Percentiles rank a stretch among this genome's conserved stretches.
phyloP scores from a whole-genome alignment of 2,113 vertebrate species.

The Calcarius ornatus region DNA sequence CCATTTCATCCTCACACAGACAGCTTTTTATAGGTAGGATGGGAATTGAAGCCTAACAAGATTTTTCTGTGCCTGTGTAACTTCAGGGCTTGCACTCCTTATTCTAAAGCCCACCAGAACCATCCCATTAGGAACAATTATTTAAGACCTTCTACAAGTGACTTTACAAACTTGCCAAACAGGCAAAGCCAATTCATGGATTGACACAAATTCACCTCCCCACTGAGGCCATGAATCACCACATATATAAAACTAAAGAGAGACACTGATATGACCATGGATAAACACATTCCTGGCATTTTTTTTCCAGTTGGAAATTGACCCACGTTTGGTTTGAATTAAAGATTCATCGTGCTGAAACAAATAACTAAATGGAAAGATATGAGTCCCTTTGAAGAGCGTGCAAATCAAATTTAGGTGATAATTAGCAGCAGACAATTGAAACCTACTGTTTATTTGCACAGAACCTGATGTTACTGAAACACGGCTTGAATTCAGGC shows the following conservation, averaged over 20 bases:
- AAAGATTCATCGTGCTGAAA: conserved; percentile 65
- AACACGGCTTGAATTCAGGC: not conserved
- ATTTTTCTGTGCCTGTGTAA: not conserved
- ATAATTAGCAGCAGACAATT: conserved; percentile 51
- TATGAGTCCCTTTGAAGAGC: conserved; percentile 74
- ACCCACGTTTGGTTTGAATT: conserved; percentile 72
- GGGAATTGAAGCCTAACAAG: not conserved
- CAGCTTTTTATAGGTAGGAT: not conserved
- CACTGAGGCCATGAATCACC: not conserved
- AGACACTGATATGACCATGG: not conserved
- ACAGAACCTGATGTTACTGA: not conserved
- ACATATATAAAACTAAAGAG: not conserved
- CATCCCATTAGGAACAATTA: not conserved
- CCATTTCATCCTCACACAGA: not conserved
- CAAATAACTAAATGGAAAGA: conserved; percentile 68
- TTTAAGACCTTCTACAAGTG: not conserved
- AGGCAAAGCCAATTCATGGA: not conserved
- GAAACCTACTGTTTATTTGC: conserved; percentile 34
- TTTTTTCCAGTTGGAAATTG: conserved; percentile 40
- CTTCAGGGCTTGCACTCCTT: not conserved
- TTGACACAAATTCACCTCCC: conserved; percentile 43
- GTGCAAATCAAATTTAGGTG: conserved; percentile 39
- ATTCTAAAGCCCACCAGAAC: not conserved
- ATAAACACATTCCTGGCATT: conserved; percentile 48
- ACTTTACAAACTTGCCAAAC: conserved; percentile 1